Evolutionary conservation across 2,797 vertebrate species (phyloP), one percentile per base, ranked within the genome.

Genomic region (Amblyopsis hoosieri): DNA sequence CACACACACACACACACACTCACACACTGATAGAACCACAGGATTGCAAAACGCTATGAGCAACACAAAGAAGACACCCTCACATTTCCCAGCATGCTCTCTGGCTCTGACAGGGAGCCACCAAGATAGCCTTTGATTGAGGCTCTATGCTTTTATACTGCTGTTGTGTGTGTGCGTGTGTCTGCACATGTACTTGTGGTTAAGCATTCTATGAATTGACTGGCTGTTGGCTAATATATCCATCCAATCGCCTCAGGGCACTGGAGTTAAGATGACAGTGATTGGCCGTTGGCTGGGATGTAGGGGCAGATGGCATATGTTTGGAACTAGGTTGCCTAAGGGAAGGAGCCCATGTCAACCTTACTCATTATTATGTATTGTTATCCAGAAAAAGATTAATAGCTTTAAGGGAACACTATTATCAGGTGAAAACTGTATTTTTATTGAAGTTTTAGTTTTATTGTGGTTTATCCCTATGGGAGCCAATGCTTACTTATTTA

Each of bases 31-130:
- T 45, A 72, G 60, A 52, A 71, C 65, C 64, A 67, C 52, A 48
- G 57, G 19, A 54, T 58, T 70, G 55, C 64, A 84, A 72, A 76
- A 67, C 42, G 64, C 4, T 58, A 50, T 72, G 23, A 51, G 23
- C 62, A 81, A 55, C 42, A 51, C 60, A 76, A 50, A 82, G 83
- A 81, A 72, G 67, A 62, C 57, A 37, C 56, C 53, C 49, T 64
- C 67, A 69, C 76, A 83, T 85, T 65, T 76, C 75, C 69, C 83
- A 83, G 79, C 76, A 69, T 85, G 78, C 66, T 73, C n/a, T 72
- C 66, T 87, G 80, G 79, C 78, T 82, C 50, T 59, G 46, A 57
- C 58, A 57, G 69, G 63, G 65, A 64, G 66, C 64, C 71, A 65
- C 55, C 47, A 74, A 52, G 75, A 69, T 51, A 72, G 64, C 14